Evolutionary conservation across 2,113 vertebrate species (phyloP).

Genomic region (Mesitornis unicolor): DNA sequence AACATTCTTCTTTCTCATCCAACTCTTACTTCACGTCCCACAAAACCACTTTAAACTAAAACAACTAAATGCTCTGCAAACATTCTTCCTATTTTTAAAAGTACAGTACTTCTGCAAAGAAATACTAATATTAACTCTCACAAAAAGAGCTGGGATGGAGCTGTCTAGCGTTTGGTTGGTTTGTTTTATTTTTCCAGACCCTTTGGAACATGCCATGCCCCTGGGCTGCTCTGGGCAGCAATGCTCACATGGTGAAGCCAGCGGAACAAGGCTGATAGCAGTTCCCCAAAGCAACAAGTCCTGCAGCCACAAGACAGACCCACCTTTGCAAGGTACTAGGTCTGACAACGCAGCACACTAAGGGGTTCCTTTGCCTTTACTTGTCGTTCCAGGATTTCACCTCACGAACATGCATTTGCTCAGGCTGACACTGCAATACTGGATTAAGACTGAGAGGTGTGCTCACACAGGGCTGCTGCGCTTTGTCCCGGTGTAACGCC

Average conservation of each 20-base stretch:
- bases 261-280: background rate
- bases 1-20: background rate
- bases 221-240: background rate
- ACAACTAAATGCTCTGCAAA: background rate
- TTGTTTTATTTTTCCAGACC: background rate
- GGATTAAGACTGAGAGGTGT: background rate
- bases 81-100: background rate
- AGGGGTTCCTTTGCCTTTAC: background rate
- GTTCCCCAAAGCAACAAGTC: background rate
- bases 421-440: background rate
- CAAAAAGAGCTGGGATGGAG: background rate
- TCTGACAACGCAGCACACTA: background rate
- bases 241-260: background rate
- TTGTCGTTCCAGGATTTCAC: background rate
- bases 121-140: background rate
- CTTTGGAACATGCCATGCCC: background rate
- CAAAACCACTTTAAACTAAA: background rate
- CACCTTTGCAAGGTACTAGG: background rate
- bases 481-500: background rate
- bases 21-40: background rate
- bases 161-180: too few relatives aligned
- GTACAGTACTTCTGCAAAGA: background rate
- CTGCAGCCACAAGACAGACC: background rate
- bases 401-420: background rate
- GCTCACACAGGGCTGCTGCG: background rate